Conservation (phyloP, 2,888 invertebrate genomes). For the Eutolmus rufibarbis region DNA sequence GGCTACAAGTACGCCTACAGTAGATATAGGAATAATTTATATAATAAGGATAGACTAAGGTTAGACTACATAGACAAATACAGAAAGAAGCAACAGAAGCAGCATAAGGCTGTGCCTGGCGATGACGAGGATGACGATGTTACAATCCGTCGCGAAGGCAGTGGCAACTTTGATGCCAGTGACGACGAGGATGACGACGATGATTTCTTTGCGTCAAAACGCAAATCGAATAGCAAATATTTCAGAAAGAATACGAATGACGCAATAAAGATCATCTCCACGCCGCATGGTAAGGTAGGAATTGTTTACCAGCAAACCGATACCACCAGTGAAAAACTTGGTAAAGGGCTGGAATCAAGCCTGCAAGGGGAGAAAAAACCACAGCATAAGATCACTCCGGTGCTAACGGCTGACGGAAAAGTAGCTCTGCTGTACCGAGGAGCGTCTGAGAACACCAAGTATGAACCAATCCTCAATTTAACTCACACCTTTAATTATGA, state of each 20-base stretch:
- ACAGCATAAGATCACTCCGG: constrained; percentile 62
- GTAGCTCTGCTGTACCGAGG: constrained; percentile 64
- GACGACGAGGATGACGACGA: constrained; percentile 51
- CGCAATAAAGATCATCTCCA: constrained; percentile 64
- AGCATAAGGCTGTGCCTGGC: constrained; percentile 56
- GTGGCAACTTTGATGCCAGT: constrained; percentile 50
- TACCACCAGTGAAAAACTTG: constrained; percentile 47
- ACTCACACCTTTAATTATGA: constrained; percentile 53
- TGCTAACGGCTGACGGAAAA: constrained; percentile 64
- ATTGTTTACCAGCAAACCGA: constrained; percentile 62
- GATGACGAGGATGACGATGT: constrained; percentile 52
- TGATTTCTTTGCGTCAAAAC: constrained; percentile 57
- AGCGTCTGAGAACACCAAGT: constrained; percentile 62
- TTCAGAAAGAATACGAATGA: constrained; percentile 62
- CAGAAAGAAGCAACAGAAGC: constrained; percentile 51
- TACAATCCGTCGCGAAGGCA: constrained; percentile 52
- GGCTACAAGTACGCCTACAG: constrained; percentile 46
- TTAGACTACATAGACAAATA: constrained; percentile 55
- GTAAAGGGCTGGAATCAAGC: constrained; percentile 1
- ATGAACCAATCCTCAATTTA: constrained; percentile 62
- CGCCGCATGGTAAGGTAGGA: constrained; percentile 63
- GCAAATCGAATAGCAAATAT: constrained; percentile 58
- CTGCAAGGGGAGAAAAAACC: constrained; percentile 15
- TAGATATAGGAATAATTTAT: constrained; percentile 50
- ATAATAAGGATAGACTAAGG: constrained; percentile 52